Base-by-base conservation (phyloP, 2,888 invertebrate genomes). In the Diachrysia chrysitis region DNA sequence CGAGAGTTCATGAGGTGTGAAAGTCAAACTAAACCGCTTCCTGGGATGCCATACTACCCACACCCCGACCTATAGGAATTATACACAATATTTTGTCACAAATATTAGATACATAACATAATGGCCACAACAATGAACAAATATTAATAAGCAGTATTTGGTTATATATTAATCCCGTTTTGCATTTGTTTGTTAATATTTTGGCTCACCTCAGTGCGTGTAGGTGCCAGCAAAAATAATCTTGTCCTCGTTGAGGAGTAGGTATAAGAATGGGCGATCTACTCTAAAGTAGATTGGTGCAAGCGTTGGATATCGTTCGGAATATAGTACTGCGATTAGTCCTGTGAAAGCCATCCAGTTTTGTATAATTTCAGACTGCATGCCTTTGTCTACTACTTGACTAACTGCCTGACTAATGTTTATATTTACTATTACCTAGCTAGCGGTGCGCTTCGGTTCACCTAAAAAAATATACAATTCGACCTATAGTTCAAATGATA, bases 331-430 rank as follows among this genome's bases (percentile, higher is more conserved):
- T 19, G 48, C 10, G 0, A 78, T 0, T 17, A 16, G 1, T 29
- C 76, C 83, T 83, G 78, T 46, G 51, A 42, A 79, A 46, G 42
- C 58, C 3, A 68, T 61, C 16, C 46, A 56, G 42, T 35, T 42
- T 42, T n/a, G 5, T 3, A 37, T 37, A 42, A 42, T 42, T n/a
- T 42, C 4, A n/a, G 10, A 14, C 14, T 32, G 10, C 10, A 9
- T 32, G 32, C 32, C 0, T 32, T 32, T 9, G 9, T 32, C 32
- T 32, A 32, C 32, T 25, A 5, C 25, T 3, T 25, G 25, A 25
- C 25, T 5, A 25, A 25, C n/a, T n/a, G n/a, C n/a, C n/a, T n/a
- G n/a, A n/a, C n/a, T n/a, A n/a, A n/a, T n/a, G n/a, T n/a, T n/a
- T n/a, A n/a, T n/a, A n/a, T n/a, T n/a, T n/a, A n/a, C n/a, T n/a